These are phyloP conservation scores for Oxystoma pomonae DNA, from an alignment of 2,888 invertebrate species.

Conservation along the genomic window DNA sequence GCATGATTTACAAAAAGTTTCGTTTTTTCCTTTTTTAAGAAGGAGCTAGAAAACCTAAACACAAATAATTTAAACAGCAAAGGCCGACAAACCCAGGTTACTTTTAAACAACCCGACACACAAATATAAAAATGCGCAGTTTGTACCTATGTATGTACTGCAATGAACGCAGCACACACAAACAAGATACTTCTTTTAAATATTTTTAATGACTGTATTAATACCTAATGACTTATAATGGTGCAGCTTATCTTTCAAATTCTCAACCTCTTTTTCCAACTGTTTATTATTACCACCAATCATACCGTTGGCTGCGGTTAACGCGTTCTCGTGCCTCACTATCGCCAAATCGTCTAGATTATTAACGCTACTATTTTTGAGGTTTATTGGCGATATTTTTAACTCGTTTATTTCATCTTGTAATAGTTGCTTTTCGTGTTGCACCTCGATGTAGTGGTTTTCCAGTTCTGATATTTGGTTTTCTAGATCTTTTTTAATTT, in stretches of 20 bases:
- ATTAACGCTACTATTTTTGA: constrained; percentile 18
- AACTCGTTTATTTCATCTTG: constrained; percentile 45
- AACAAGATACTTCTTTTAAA: too few relatives aligned
- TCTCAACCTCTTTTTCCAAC: constrained; percentile 30
- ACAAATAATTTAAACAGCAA: too few relatives aligned
- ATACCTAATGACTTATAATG: constrained; percentile 41
- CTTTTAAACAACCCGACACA: too few relatives aligned
- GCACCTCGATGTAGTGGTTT: constrained; percentile 39
- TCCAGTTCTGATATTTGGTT: constrained; percentile 38
- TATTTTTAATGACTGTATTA: too few relatives aligned
- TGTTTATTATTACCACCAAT: constrained; percentile 12
- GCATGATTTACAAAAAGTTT: too few relatives aligned
- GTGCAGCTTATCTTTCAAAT: constrained; percentile 38
- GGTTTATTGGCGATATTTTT: constrained; percentile 41
- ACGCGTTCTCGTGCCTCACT: constrained; percentile 28
- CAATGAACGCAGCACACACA: too few relatives aligned
- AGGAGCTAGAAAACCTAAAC: too few relatives aligned
- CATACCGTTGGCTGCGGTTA: constrained; percentile 13
- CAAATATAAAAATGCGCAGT: too few relatives aligned
- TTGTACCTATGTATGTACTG: too few relatives aligned
- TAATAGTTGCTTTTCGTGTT: constrained; percentile 42
- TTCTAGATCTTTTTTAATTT: constrained; percentile 33
- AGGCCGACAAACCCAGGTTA: too few relatives aligned
- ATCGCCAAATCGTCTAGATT: constrained; percentile 28
- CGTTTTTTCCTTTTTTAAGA: too few relatives aligned